phyloP scores from a whole-genome alignment of 2,888 invertebrate species.

The Patella pellucida region DNA sequence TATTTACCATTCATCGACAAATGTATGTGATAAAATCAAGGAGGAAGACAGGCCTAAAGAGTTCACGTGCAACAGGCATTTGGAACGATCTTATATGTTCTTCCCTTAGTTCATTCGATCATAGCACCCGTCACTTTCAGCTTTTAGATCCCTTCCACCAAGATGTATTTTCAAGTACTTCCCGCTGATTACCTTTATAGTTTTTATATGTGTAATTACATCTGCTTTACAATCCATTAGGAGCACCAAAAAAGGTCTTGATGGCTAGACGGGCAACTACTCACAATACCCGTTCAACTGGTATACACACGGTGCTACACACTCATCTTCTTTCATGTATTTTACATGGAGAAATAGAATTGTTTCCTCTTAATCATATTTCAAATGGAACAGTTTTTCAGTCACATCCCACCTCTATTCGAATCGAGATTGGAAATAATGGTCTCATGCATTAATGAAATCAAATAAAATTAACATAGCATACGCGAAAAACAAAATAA shows the following conservation, averaged over 20 bases:
- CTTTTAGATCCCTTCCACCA: not conserved
- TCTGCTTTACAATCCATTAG: slow-evolving; percentile 12
- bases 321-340: slow-evolving; percentile 6
- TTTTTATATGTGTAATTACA: slow-evolving; percentile 5
- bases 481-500: too few relatives aligned
- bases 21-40: slow-evolving; percentile 40
- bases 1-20: slow-evolving; percentile 49
- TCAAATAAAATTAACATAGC: too few relatives aligned
- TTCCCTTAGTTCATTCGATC: not conserved
- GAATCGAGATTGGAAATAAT: too few relatives aligned
- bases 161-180: slow-evolving; percentile 16
- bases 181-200: slow-evolving; percentile 17
- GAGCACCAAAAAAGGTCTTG: not conserved
- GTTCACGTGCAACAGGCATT: slow-evolving; percentile 10
- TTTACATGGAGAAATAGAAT: not conserved
- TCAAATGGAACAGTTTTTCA: slow-evolving; percentile 1
- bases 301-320: not conserved
- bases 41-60: slow-evolving; percentile 16
- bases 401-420: too few relatives aligned
- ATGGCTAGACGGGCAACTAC: not conserved
- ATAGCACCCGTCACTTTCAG: slow-evolving; percentile 7
- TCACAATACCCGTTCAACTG: not conserved
- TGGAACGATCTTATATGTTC: slow-evolving; percentile 15
- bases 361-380: slow-evolving; percentile 1
- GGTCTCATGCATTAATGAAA: too few relatives aligned